phyloP scores from a whole-genome alignment of 2,888 invertebrate species.

The Ornithoptera priamus region DNA sequence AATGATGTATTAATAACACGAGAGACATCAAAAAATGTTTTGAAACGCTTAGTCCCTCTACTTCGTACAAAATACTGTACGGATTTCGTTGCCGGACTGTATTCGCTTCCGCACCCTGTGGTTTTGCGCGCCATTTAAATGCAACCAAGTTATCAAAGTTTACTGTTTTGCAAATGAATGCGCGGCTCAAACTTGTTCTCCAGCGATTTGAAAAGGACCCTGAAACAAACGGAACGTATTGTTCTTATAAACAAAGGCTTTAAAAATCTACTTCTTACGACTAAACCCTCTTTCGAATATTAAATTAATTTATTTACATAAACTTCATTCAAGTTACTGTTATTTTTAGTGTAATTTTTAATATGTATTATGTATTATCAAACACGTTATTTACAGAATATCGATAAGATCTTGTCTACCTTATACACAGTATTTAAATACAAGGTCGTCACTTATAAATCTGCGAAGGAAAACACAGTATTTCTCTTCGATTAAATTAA shows the following conservation, averaged over 20 bases:
- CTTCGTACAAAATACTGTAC: too few relatives aligned
- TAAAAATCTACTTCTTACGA: constrained; percentile 2
- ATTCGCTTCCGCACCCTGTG: constrained; percentile 36
- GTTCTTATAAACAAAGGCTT: constrained; percentile 1
- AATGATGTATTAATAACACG: too few relatives aligned
- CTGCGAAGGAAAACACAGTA: constrained; percentile 52
- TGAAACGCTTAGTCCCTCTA: too few relatives aligned
- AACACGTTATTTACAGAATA: neutral
- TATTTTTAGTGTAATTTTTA: neutral
- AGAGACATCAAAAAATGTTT: too few relatives aligned
- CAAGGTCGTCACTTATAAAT: constrained; percentile 50
- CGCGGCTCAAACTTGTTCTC: constrained; percentile 32
- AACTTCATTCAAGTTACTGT: neutral
- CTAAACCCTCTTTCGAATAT: neutral
- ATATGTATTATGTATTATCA: neutral
- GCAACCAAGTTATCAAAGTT: constrained; percentile 69
- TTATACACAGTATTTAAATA: constrained; percentile 20
- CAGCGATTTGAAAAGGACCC: constrained; percentile 11
- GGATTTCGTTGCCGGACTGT: constrained; percentile 31
- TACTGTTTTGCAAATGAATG: constrained; percentile 63
- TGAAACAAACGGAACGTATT: constrained; percentile 1
- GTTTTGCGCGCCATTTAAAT: constrained; percentile 60
- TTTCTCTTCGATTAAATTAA: constrained; percentile 83
- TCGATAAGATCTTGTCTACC: neutral
- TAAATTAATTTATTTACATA: constrained; percentile 1